These are phyloP conservation scores for Ctena decussata DNA, from an alignment of 2,888 invertebrate species.

Conservation along the genomic window DNA sequence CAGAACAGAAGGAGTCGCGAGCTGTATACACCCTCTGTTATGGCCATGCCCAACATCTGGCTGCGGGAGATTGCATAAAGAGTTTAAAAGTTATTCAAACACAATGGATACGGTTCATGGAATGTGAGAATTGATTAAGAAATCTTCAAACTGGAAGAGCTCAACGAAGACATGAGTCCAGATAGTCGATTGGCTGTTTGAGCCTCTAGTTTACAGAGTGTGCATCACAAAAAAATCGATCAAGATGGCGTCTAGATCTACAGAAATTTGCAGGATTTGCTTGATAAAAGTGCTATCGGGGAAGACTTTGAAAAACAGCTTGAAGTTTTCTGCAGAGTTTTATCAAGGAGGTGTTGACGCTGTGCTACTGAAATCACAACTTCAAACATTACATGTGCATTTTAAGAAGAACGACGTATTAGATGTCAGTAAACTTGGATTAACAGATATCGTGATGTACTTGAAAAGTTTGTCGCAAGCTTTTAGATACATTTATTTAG, in stretches of 20 bases:
- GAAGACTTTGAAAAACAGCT: no score
- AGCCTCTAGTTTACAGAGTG: constrained; percentile 26
- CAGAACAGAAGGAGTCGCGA: constrained; percentile 15
- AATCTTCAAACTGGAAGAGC: constrained; percentile 52
- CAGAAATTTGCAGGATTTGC: constrained; percentile 26
- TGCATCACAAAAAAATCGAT: constrained; percentile 44
- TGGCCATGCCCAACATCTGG: constrained; percentile 59
- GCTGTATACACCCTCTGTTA: constrained; percentile 63
- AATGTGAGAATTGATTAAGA: constrained; percentile 58
- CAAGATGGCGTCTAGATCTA: constrained; percentile 36
- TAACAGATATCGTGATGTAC: no score
- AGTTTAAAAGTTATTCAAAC: constrained; percentile 36
- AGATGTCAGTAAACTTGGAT: no score
- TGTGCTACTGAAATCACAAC: no score
- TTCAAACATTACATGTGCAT: no score
- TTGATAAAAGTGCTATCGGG: no score
- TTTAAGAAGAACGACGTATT: no score
- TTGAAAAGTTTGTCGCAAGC: no score
- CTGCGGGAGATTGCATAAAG: constrained; percentile 46
- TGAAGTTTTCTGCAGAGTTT: no score
- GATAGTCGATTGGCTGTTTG: constrained; percentile 51
- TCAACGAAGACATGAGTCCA: constrained; percentile 47
- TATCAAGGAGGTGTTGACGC: no score
- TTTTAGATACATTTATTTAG: no score
- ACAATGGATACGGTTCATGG: constrained; percentile 52